Evolutionary conservation across 2,888 invertebrate species (phyloP), one percentile per base, ranked within the genome.

Genomic region (Ellobium chinense): DNA sequence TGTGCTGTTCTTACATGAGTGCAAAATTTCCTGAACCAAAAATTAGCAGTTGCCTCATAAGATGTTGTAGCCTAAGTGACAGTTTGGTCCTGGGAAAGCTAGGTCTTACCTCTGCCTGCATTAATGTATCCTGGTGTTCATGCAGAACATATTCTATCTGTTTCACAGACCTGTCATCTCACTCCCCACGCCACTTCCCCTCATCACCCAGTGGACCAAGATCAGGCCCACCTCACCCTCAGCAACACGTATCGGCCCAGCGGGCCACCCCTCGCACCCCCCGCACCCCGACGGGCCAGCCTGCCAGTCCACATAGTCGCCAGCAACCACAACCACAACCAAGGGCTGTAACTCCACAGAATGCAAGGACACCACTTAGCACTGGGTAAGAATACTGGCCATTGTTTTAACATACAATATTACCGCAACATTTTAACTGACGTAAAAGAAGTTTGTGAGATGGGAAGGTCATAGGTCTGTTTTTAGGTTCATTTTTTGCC

Each of bases 341-440:
- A 18, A 74, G 88, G 21, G 82, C 88, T 14, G 75, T 86, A 7
- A 86, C 88, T 39, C 88, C 89, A 21, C 80, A 65, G 27, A 37
- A 72, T 27, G 79, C 83, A 18, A 85, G 81, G 63, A 85, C 84
- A 0, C 82, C 83, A 7, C 84, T 85, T 39, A 86, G 85, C 14
- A 85, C 86, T 63, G 86, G 85, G 85, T 85, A 72, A 77, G 79
- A 24, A n/a, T n/a, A n/a, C n/a, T n/a, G n/a, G n/a, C n/a, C n/a
- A n/a, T n/a, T n/a, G 21, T 69, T 21, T 70, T 66, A 18, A 66
- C 46, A 46, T 14, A 68, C 54, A 18, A 46, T 46, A 46, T 46
- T 24, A n/a, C n/a, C n/a, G n/a, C n/a, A n/a, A n/a, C n/a, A n/a
- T n/a, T n/a, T n/a, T n/a, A n/a, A n/a, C n/a, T n/a, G n/a, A n/a